Conservation (phyloP, 2,113 vertebrate species). For the Mustela nigripes region DNA sequence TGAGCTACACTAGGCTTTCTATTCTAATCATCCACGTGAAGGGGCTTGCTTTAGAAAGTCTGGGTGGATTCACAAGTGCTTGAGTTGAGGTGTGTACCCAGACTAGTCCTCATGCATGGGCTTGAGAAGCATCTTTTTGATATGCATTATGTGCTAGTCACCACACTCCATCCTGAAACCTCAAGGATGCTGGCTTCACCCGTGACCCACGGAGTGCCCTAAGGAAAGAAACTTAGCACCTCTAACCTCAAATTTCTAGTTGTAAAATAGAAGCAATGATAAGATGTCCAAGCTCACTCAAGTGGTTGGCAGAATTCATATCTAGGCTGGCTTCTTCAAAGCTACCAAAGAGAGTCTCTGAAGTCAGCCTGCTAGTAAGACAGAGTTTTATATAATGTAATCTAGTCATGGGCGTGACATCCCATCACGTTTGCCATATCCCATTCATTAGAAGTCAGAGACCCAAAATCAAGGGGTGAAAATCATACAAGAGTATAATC, state of each 20-base stretch:
- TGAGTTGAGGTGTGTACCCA: not conserved
- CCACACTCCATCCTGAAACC: not conserved
- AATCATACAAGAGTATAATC: not conserved
- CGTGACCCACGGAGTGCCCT: not conserved
- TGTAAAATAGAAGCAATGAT: not conserved
- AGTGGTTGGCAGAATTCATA: not conserved
- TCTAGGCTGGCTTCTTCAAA: slow-evolving; percentile 13
- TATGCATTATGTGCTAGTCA: not conserved
- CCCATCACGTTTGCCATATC: not conserved
- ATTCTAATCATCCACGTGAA: not conserved
- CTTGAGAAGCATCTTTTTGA: not conserved
- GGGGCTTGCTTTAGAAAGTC: not conserved
- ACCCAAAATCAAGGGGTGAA: not conserved
- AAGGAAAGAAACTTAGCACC: not conserved
- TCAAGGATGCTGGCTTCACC: not conserved
- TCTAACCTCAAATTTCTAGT: not conserved
- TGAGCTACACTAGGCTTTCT: not conserved
- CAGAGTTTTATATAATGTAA: not conserved
- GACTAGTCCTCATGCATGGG: not conserved
- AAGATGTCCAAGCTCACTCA: not conserved
- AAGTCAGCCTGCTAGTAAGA: not conserved
- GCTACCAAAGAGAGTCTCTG: not conserved
- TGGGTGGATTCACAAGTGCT: not conserved
- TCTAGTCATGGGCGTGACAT: not conserved
- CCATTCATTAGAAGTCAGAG: not conserved